Conservation (phyloP, 2,888 invertebrate genomes). For the Meteorus colon region DNA sequence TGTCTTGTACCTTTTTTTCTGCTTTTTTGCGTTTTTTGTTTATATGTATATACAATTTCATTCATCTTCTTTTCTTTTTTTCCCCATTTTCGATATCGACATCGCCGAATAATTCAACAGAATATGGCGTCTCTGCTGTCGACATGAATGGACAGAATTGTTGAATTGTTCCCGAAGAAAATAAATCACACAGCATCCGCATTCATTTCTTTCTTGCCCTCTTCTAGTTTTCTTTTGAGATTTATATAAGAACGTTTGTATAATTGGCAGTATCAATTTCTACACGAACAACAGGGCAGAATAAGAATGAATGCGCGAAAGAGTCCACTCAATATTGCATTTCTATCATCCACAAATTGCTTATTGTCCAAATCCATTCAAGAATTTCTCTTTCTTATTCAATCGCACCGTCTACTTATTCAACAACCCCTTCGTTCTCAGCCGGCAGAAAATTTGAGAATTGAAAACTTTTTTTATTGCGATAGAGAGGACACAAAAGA, state of each 20-base stretch:
- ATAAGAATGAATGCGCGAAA: background rate
- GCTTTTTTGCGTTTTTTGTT: background rate
- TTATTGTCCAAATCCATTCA: conserved; percentile 37
- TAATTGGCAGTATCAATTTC: conserved; percentile 43
- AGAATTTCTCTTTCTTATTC: conserved; percentile 39
- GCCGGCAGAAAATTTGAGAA: background rate
- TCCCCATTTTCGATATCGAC: background rate
- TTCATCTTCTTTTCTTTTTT: background rate
- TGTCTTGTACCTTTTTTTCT: background rate
- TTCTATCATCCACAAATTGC: conserved; percentile 33
- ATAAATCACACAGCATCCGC: conserved; percentile 26
- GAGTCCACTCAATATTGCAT: conserved; percentile 37
- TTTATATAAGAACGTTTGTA: conserved; percentile 38
- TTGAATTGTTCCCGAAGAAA: conserved; percentile 28
- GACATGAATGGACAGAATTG: conserved; percentile 36
- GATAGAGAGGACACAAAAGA: conserved; percentile 2
- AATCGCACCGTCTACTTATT: background rate
- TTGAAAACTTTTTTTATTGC: background rate
- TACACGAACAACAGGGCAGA: conserved; percentile 11
- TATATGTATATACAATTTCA: background rate
- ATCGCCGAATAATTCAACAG: conserved; percentile 22
- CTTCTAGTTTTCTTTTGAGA: conserved; percentile 14
- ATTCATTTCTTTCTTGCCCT: background rate
- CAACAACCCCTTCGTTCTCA: conserved; percentile 33
- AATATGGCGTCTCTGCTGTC: conserved; percentile 10